Conservation (phyloP, 2,113 vertebrate genomes). For the Ciconia boyciana region DNA sequence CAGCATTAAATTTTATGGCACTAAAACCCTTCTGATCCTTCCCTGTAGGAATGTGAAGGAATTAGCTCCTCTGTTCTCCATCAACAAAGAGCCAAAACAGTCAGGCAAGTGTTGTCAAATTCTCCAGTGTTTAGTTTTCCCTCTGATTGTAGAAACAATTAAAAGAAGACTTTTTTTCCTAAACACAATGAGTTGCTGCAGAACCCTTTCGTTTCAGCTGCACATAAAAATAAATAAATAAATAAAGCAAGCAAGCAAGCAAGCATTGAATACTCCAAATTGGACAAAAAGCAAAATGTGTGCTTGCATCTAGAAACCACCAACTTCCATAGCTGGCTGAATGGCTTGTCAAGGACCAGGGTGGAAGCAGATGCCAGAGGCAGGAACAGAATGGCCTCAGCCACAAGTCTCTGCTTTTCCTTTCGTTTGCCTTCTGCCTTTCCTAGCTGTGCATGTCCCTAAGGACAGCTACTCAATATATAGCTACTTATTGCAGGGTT, state of each 20-base stretch:
- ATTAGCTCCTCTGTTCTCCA: not conserved
- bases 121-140: not conserved
- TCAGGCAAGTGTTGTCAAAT: not conserved
- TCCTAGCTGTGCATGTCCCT: not conserved
- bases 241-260: not conserved
- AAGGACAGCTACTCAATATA: not conserved
- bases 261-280: not conserved
- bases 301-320: not conserved
- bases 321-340: not conserved
- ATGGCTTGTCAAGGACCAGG: not conserved
- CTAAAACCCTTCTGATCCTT: not conserved
- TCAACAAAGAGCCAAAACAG: not conserved
- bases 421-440: not conserved
- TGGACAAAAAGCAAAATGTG: not conserved
- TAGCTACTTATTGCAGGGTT: not conserved
- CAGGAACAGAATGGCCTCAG: not conserved
- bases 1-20: accelerated
- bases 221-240: not conserved
- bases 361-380: not conserved
- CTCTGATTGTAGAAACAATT: not conserved
- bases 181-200: not conserved
- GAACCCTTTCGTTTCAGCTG: not conserved
- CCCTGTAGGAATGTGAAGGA: not conserved
- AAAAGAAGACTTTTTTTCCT: not conserved
- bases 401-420: not conserved